Evolutionary conservation across 2,888 invertebrate species (phyloP), one percentile per base, ranked within the genome.

Genomic region (Patella ulyssiponensis): DNA sequence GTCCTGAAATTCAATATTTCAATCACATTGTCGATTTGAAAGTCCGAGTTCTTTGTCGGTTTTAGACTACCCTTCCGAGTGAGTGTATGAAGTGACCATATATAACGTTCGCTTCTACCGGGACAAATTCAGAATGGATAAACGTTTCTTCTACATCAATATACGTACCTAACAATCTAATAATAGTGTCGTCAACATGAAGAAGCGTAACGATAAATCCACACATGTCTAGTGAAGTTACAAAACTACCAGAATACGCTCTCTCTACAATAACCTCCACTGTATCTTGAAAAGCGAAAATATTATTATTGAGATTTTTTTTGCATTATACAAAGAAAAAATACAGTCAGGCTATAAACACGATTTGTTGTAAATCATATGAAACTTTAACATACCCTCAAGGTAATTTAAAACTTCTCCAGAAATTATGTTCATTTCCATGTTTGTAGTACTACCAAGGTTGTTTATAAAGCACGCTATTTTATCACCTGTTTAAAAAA

Each of bases 381-480:
- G n/a, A 74, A 17, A 33, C n/a, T n/a, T 17, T 64, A 33, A 33
- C 53, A n/a, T n/a, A 69, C n/a, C n/a, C 52, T 27, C 93, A 72
- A 95, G 92, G 88, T 94, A 94, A n/a, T 91, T 90, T 52, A 94
- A 93, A 0, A 94, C 93, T 90, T 96, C 95, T 11, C 93, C 93
- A 72, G 94, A 93, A 12, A 96, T 92, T 73, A 96, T 94, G 82
- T 94, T 94, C 93, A 96, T 94, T 89, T 97, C 96, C 76, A 96
- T 88, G 81, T 95, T 93, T 1, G 95, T 94, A 0, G 95, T 93
- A 3, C 94, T 94, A 33, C 96, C 96, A 76, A 96, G 92, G 90
- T 97, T 97, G 91, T 96, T 96, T 5, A 97, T 90, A 84, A 96
- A 92, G 12, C 95, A 93, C 0, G 94, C 94, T 1, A 96, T 94